Base-by-base conservation (phyloP, 1,140 invertebrate genomes). In the Mamestra configurata region DNA sequence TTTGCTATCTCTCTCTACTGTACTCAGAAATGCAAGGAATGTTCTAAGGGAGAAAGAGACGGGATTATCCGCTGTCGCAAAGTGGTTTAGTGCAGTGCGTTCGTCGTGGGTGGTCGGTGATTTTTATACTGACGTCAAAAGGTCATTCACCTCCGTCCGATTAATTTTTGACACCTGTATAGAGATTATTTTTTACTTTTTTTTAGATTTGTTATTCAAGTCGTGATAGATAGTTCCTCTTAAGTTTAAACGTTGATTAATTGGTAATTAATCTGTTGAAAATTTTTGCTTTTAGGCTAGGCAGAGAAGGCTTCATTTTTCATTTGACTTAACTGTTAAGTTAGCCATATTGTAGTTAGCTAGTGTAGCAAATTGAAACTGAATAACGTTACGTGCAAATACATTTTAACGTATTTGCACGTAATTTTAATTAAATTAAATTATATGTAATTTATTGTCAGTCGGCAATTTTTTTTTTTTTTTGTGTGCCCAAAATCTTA, bases 111-210 rank as follows among this genome's bases (percentile, higher is more conserved):
- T 76, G 73, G 73, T 76, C 73, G 37, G 57, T 49, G 46, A 76
- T 76, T 76, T 76, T 76, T 76, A 76, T 76, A 31, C 73, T 55
- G 57, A 61, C 73, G 73, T 76, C 73, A 76, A 76, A 59, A 76
- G 73, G 57, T 76, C 73, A 76, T 76, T 76, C 13, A 76, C 22
- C 73, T 37, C 73, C 2, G 22, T 46, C 35, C 73, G 73, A 76
- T 76, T 68, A 76, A 76, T 24, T 64, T 76, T 76, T 76, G 73
- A 76, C 73, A 76, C 73, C 73, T 76, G 73, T 68, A 24, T 24
- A 10, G 18, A 10, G 1, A 8, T 43, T 49, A n/a, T 13, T 15
- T 35, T 31, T 15, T 37, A 10, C 37, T 72, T 53, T 72, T 40
- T 7, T 51, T 15, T 31, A 31, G 22, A n/a, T 18, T 61, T 49